A percentile compares a stretch with the other conserved stretches of the same genome.
Evolutionary conservation across 2,888 invertebrate species (phyloP).

Genomic region (Marasmarcha lunaedactyla): DNA sequence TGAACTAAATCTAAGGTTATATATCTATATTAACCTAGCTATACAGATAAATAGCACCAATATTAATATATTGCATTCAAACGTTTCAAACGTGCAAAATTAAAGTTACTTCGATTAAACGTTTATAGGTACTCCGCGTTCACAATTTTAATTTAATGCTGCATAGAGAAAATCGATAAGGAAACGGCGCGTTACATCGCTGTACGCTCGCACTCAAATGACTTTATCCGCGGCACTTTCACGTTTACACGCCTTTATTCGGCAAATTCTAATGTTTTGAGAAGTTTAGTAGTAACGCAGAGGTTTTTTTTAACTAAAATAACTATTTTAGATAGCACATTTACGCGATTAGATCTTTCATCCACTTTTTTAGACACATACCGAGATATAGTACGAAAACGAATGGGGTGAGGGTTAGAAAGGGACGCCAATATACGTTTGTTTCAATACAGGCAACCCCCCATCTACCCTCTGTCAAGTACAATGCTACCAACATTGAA

Average conservation of each 20-base stretch:
- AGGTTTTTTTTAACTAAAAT: no score
- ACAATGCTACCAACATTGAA: neutral
- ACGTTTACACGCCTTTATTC: constrained; percentile 15
- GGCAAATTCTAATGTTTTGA: neutral
- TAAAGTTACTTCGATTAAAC: no score
- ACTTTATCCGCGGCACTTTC: constrained; percentile 36
- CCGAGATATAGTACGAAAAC: neutral
- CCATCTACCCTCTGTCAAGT: neutral
- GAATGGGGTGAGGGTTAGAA: constrained; percentile 29
- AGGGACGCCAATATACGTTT: constrained; percentile 35
- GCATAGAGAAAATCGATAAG: constrained; percentile 68
- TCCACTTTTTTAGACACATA: constrained; percentile 24
- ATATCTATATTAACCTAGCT: no score
- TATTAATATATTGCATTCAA: neutral
- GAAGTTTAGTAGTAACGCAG: no score
- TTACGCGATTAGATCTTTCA: constrained; percentile 30
- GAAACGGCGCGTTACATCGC: constrained; percentile 54
- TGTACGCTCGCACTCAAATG: constrained; percentile 36
- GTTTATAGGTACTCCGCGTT: constrained; percentile 43
- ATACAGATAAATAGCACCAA: neutral
- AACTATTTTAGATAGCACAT: no score
- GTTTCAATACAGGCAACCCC: neutral
- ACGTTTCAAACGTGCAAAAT: constrained; percentile 20
- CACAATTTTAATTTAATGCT: constrained; percentile 62
- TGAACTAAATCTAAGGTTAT: no score